Conservation (phyloP, 2,113 vertebrate species). For the Phalacrocorax pelagicus region DNA sequence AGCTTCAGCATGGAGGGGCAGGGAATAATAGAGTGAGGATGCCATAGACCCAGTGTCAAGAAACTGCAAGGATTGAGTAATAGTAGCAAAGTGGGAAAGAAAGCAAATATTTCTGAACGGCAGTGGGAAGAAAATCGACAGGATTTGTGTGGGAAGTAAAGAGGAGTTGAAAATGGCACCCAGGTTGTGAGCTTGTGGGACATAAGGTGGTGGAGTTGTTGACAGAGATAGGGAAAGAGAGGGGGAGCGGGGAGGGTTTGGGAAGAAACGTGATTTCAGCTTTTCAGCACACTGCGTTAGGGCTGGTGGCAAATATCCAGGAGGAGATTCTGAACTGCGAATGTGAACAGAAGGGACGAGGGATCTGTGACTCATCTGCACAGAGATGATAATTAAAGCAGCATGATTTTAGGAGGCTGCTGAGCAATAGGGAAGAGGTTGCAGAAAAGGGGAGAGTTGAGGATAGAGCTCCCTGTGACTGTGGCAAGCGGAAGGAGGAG, state of each 20-base stretch:
- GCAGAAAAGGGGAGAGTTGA: neutral
- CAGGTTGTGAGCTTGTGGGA: slow-evolving; percentile 59
- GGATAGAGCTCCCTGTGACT: neutral
- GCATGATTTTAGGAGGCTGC: slow-evolving; percentile 52
- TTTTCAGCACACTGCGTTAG: neutral
- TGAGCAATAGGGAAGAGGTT: neutral
- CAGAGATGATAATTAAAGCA: slow-evolving; percentile 62
- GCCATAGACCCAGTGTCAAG: neutral
- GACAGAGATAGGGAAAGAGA: neutral
- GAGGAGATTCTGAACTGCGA: slow-evolving; percentile 42
- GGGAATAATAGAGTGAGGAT: neutral
- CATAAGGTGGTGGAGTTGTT: slow-evolving; percentile 50
- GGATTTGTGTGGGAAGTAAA: slow-evolving; percentile 47
- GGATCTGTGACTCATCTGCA: slow-evolving; percentile 39
- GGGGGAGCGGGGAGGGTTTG: neutral
- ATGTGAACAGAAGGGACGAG: slow-evolving; percentile 56
- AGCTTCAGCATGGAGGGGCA: neutral
- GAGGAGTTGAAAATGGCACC: slow-evolving; percentile 54
- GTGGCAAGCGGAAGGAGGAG: neutral
- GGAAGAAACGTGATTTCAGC: slow-evolving; percentile 41
- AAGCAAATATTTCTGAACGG: slow-evolving; percentile 13
- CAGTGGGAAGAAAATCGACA: slow-evolving; percentile 37
- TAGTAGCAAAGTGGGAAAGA: neutral
- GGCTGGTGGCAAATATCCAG: slow-evolving; percentile 56
- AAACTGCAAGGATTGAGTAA: neutral